Evolutionary conservation across 1,140 invertebrate species (phyloP).

Genomic region (Brachystomella parvula): DNA sequence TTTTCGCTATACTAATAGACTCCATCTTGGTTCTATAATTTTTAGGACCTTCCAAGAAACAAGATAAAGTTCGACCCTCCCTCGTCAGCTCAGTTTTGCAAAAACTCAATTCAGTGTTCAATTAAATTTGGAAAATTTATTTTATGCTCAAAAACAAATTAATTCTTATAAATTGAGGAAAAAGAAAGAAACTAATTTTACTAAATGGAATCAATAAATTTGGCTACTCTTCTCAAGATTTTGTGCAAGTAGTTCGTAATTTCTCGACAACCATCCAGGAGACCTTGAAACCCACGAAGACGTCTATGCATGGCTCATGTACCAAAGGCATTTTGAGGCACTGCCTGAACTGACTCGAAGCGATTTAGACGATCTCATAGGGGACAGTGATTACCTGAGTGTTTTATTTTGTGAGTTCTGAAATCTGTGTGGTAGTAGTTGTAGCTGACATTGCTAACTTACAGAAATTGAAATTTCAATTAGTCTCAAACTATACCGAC

Average conservation of each 20-base stretch:
- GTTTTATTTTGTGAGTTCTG: conserved; percentile 81
- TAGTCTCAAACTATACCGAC: conserved; percentile 25
- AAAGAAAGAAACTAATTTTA: neutral
- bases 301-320: conserved; percentile 82
- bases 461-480: neutral
- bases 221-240: neutral
- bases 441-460: neutral
- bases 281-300: conserved; percentile 45
- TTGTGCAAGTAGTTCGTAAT: neutral
- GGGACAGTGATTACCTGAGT: conserved; percentile 82
- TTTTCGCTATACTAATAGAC: neutral
- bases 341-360: conserved; percentile 84
- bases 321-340: conserved; percentile 85
- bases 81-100: conserved; percentile 15
- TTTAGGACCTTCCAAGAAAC: conserved; percentile 12
- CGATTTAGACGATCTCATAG: conserved; percentile 73
- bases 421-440: conserved; percentile 14
- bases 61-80: conserved; percentile 5
- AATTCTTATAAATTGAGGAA: neutral
- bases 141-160: conserved; percentile 12
- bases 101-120: conserved; percentile 13
- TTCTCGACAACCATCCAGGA: neutral
- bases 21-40: neutral
- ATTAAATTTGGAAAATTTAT: neutral
- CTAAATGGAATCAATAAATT: neutral